Evolutionary conservation across 2,888 invertebrate genomes (phyloP).

Genomic region (Lypha dubia): DNA sequence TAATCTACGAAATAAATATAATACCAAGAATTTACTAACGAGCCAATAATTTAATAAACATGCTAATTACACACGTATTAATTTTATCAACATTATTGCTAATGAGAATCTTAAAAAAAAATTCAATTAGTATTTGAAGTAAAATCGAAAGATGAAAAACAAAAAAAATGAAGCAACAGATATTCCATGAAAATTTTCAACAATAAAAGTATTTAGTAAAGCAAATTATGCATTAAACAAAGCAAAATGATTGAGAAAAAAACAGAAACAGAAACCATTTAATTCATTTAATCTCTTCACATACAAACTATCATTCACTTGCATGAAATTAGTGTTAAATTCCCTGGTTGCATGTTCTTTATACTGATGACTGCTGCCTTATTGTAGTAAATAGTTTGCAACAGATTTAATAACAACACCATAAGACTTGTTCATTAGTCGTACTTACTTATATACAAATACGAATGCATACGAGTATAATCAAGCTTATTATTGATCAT

Average conservation of each 20-base stretch:
- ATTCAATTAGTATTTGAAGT: not conserved
- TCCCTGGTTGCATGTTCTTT: slow-evolving; percentile 51
- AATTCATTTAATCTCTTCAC: slow-evolving; percentile 4
- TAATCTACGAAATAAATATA: not conserved
- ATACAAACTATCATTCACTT: slow-evolving; percentile 4
- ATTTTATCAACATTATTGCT: not conserved
- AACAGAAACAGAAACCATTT: too few species aligned
- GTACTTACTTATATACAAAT: slow-evolving; percentile 50
- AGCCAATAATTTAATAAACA: not conserved
- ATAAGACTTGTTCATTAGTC: slow-evolving; percentile 26
- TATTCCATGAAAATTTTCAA: not conserved
- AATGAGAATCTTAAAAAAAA: slow-evolving; percentile 1
- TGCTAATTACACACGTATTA: not conserved
- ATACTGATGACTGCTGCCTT: not conserved
- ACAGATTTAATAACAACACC: not conserved
- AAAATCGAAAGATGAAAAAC: not conserved
- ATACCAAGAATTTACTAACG: slow-evolving; percentile 6
- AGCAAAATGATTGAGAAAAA: not conserved
- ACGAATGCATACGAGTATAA: too few species aligned
- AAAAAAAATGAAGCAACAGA: not conserved
- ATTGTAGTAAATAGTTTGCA: not conserved
- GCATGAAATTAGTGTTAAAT: slow-evolving; percentile 15
- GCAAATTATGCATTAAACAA: not conserved
- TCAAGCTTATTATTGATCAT: slow-evolving; percentile 65
- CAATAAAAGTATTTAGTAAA: not conserved